Percentiles rank a stretch among this genome's conserved stretches.
Conservation (phyloP, 1,140 invertebrate genomes). For the Caerostris extrusa region DNA sequence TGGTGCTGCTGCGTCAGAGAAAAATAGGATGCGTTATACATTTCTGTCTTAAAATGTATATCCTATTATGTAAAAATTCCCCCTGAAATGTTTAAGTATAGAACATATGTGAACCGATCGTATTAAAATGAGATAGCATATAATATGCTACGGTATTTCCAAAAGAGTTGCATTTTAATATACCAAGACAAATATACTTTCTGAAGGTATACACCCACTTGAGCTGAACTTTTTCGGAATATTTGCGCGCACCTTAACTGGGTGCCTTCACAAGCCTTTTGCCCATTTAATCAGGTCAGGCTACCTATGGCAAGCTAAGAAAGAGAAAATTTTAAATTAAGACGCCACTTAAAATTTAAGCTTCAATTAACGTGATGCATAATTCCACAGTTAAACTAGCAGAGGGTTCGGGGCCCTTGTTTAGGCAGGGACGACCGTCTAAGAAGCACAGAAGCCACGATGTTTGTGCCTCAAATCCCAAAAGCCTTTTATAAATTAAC, state of each 20-base stretch:
- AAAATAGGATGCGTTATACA: too few species aligned
- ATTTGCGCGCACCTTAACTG: too few species aligned
- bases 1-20: too few species aligned
- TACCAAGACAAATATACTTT: not conserved
- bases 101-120: too few species aligned
- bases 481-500: conserved; percentile 73
- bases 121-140: too few species aligned
- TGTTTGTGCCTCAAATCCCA: not conserved
- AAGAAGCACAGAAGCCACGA: not conserved
- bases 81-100: too few species aligned
- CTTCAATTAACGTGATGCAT: conserved; percentile 63
- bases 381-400: conserved; percentile 56
- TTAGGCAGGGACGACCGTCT: not conserved
- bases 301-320: not conserved
- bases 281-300: conserved; percentile 2
- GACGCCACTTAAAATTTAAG: conserved; percentile 45
- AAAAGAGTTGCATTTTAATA: too few species aligned
- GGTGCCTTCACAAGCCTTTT: not conserved
- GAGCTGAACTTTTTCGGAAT: too few species aligned
- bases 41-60: too few species aligned
- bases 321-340: conserved; percentile 47
- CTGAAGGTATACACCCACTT: not conserved
- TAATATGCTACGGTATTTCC: too few species aligned
- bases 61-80: too few species aligned
- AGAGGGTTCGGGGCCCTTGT: not conserved